Percentiles rank a stretch among this genome's conserved stretches.
Conservation (phyloP, 1,140 invertebrate species). For the Charaxes varanes region DNA sequence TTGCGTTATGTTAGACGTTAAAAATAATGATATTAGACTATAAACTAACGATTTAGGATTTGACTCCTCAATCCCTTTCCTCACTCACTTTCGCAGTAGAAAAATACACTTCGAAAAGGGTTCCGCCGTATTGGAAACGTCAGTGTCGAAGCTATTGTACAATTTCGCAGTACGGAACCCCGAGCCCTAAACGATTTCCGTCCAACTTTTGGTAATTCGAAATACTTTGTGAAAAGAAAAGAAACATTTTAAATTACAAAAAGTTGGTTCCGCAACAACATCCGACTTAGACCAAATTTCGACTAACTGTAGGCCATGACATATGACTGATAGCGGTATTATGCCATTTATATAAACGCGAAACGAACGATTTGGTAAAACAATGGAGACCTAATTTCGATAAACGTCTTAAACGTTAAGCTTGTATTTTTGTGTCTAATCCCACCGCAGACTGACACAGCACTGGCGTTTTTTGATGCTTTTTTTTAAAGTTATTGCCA, state of each 20-base stretch:
- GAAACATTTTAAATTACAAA: conserved; percentile 25
- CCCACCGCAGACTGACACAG: no score
- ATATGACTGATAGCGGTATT: conserved; percentile 27
- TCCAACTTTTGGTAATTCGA: conserved; percentile 29
- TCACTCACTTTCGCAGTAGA: conserved; percentile 17
- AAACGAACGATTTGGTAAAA: no score
- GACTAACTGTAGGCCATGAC: conserved; percentile 34
- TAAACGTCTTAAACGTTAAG: no score
- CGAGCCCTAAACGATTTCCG: conserved; percentile 15
- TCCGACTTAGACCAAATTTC: conserved; percentile 27
- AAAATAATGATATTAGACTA: conserved; percentile 71
- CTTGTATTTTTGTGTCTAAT: no score
- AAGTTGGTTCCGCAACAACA: conserved; percentile 18
- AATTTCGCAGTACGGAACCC: conserved; percentile 6
- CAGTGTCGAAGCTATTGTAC: background rate
- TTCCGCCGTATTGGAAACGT: conserved; percentile 4
- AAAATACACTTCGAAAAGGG: conserved; percentile 15
- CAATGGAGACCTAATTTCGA: no score
- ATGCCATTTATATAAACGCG: conserved; percentile 23
- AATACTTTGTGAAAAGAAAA: conserved; percentile 5
- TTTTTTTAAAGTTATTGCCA: no score
- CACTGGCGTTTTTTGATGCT: no score
- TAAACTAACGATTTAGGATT: conserved; percentile 42
- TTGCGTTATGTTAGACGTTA: conserved; percentile 67
- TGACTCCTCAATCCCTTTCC: conserved; percentile 15